phyloP scores from a whole-genome alignment of 2,113 vertebrate species.

The Trematomus loennbergii region DNA sequence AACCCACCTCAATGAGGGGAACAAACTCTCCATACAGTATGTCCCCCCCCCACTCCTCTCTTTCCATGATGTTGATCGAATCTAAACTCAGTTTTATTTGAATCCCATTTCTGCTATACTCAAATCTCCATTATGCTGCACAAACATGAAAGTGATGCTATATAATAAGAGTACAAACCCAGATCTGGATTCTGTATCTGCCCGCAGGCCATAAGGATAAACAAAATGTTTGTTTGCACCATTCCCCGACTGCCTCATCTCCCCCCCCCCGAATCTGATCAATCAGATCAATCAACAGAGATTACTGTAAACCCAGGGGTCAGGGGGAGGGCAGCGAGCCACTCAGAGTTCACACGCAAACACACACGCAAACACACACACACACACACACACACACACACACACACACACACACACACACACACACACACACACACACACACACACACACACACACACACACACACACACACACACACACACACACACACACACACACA shows the following conservation, averaged over 20 bases:
- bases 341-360: slow-evolving; percentile 71
- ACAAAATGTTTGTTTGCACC: slow-evolving; percentile 36
- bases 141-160: slow-evolving; percentile 24
- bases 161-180: not conserved
- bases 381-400: too few relatives aligned
- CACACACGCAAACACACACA: too few relatives aligned
- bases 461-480: too few relatives aligned
- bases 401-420: too few relatives aligned
- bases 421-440: too few relatives aligned
- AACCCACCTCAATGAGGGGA: not conserved
- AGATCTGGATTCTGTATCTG: not conserved
- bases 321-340: slow-evolving; percentile 65
- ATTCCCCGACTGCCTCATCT: slow-evolving; percentile 28
- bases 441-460: too few relatives aligned
- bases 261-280: slow-evolving; percentile 64
- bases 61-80: not conserved
- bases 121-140: not conserved
- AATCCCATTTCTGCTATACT: slow-evolving; percentile 3
- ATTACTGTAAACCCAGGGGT: slow-evolving; percentile 77
- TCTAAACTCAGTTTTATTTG: not conserved
- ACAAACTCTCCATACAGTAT: not conserved
- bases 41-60: not conserved
- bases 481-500: too few relatives aligned
- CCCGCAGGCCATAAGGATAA: slow-evolving; percentile 14
- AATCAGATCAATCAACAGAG: slow-evolving; percentile 81